Evolutionary conservation across 2,113 vertebrate species (phyloP).

Genomic region (Lathamus discolor): DNA sequence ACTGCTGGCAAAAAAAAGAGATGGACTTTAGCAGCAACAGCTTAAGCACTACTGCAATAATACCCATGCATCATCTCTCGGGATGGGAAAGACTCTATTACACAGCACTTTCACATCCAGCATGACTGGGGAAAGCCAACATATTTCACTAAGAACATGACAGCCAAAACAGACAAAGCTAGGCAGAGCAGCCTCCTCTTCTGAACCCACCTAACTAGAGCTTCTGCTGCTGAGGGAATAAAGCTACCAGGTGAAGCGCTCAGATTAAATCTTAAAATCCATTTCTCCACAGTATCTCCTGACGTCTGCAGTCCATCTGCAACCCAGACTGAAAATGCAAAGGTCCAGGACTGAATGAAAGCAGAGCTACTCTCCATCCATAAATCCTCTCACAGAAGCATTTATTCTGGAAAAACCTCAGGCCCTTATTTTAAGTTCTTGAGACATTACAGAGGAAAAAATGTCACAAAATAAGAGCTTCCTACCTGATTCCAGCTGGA

Average conservation of each 20-base stretch:
- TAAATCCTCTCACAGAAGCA: background rate
- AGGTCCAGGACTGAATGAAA: background rate
- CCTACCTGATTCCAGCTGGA: constrained; percentile 76
- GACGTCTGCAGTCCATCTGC: background rate
- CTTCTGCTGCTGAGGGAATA: background rate
- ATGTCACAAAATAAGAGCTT: background rate
- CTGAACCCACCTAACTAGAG: background rate
- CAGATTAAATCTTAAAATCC: background rate
- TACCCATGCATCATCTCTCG: background rate
- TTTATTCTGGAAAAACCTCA: background rate
- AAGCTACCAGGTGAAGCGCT: background rate
- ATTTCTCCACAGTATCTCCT: background rate
- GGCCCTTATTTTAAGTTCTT: background rate
- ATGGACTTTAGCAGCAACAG: constrained; percentile 21
- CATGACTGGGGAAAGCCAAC: background rate
- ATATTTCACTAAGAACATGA: background rate
- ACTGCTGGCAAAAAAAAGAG: constrained; percentile 39
- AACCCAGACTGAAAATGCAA: background rate
- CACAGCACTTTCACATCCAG: background rate
- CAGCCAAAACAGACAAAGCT: background rate
- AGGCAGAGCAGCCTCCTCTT: background rate
- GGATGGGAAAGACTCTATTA: background rate
- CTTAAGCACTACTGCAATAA: background rate
- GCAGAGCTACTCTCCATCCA: background rate
- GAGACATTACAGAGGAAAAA: background rate